A percentile compares a stretch with the other conserved stretches of the same genome.
Evolutionary conservation across 1,140 invertebrate genomes (phyloP).

Genomic region (Tetraneura akinire): DNA sequence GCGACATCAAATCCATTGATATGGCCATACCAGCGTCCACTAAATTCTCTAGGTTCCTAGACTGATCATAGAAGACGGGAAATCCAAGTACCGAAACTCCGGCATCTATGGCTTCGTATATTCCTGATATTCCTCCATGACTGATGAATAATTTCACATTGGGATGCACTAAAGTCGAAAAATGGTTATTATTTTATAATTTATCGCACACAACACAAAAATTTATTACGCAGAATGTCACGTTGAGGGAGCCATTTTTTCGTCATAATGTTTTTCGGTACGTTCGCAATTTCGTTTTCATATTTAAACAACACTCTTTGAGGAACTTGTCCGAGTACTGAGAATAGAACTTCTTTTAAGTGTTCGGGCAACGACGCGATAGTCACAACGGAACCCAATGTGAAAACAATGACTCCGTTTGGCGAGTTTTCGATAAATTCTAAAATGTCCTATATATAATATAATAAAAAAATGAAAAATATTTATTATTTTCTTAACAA

Average conservation of each 20-base stretch:
- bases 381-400: conserved; percentile 63
- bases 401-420: conserved; percentile 66
- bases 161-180: conserved; percentile 62
- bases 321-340: conserved; percentile 61
- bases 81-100: conserved; percentile 70
- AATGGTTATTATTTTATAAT: too few relatives aligned
- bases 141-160: conserved; percentile 71
- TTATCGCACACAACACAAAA: too few relatives aligned
- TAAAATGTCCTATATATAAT: conserved; percentile 63
- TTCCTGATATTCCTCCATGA: conserved; percentile 57
- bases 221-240: conserved; percentile 57
- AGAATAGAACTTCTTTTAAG: conserved; percentile 58
- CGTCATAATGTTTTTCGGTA: conserved; percentile 61
- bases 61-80: conserved; percentile 68
- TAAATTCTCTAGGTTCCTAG: conserved; percentile 58
- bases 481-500: too few relatives aligned
- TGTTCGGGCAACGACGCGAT: conserved; percentile 58
- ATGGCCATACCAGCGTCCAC: conserved; percentile 57
- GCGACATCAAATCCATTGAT: conserved; percentile 57
- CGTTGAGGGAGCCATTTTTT: conserved; percentile 60
- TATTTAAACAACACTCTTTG: conserved; percentile 66
- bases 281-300: conserved; percentile 60
- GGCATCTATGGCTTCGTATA: conserved; percentile 71
- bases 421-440: conserved; percentile 63
- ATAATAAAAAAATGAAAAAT: too few relatives aligned